These are phyloP conservation scores for Vombatus ursinus DNA, from an alignment of 2,113 vertebrate genomes.

Conservation along the genomic window DNA sequence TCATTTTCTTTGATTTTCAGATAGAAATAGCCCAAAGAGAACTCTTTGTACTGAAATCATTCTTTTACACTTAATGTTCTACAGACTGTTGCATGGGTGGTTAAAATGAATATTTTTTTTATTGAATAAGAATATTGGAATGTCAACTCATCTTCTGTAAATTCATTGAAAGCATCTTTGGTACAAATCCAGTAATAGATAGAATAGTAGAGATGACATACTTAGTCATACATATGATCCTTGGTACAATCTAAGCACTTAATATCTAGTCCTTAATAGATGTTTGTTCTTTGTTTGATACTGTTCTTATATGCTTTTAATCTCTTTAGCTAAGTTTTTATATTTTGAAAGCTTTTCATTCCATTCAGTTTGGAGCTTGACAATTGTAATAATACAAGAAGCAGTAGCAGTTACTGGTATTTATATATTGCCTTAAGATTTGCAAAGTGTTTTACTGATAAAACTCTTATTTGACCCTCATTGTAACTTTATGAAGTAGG, in stretches of 20 bases:
- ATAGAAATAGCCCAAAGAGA: background rate
- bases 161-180: background rate
- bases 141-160: background rate
- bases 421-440: background rate
- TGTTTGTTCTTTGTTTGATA: background rate
- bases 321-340: background rate
- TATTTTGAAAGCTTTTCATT: background rate
- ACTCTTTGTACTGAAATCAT: background rate
- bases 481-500: background rate
- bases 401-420: background rate
- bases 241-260: background rate
- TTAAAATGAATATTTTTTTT: background rate
- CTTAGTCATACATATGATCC: background rate
- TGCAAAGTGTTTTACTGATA: background rate
- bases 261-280: background rate
- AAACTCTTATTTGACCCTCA: background rate
- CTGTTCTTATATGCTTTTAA: background rate
- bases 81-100: background rate
- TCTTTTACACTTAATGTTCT: background rate
- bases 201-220: background rate
- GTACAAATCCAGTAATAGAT: background rate
- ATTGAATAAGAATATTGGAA: background rate
- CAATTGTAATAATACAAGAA: background rate
- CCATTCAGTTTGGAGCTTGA: background rate
- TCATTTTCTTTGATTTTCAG: background rate